Evolutionary conservation across 1,140 invertebrate species (phyloP), one percentile per base, ranked within the genome.

Genomic region (Sinella curviseta): DNA sequence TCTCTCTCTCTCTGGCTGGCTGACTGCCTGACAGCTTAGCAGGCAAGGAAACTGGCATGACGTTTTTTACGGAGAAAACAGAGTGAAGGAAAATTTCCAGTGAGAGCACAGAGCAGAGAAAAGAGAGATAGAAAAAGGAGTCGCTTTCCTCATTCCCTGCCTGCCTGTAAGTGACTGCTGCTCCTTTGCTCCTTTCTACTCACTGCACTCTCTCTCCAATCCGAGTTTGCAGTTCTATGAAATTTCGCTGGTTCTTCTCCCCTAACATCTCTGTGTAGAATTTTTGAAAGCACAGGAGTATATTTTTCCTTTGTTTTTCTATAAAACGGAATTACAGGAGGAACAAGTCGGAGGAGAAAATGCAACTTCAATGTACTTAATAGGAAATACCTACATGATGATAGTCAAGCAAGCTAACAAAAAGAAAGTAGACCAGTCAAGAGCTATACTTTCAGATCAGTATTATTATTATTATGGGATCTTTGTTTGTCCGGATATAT

Each of bases 81-180:
- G 14, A 24, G 65, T 4, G 31, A 70, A 12, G 65, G 65, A 33
- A 70, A 70, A 30, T 70, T 70, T 70, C 65, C 65, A 70, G 65
- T 70, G 65, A 70, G 65, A 70, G 65, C 30, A 70, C 65, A 70
- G 28, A 70, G 12, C 8, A 33, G 31, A 70, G 73, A 76, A 16
- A 28, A n/a, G 77, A 77, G 57, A 73, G 48, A 36, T 60, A 60
- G 77, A 78, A 78, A 78, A n/a, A 75, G 35, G 54, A 57, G 36
- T 34, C 78, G 75, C 74, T 79, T 76, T 79, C 74, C 57, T 76
- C 65, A 70, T 70, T 55, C 54, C 31, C 74, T 30, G 57, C 4
- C 39, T 78, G 65, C 33, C 28, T 78, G 70, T 57, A 73, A 79
- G 70, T 79, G 70, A 78, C 65, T 79, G 20, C 57, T 75, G 65